These are phyloP conservation scores for Macrochelys suwanniensis DNA, from an alignment of 2,797 vertebrate genomes.

Conservation along the genomic window DNA sequence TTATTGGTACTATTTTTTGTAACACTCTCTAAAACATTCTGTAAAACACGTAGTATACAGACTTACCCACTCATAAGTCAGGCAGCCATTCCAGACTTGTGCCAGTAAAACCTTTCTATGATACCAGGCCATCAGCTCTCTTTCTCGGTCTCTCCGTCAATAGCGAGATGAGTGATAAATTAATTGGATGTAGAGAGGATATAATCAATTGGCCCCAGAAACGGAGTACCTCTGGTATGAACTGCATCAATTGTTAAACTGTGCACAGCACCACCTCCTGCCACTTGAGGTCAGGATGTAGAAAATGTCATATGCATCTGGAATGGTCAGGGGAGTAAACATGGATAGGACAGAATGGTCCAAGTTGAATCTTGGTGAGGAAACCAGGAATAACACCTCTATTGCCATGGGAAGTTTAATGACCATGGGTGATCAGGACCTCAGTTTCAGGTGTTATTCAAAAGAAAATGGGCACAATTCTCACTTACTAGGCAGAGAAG, in stretches of 20 bases:
- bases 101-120: too few species aligned
- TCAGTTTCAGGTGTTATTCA: neutral
- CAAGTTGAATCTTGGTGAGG: neutral
- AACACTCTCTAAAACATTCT: neutral
- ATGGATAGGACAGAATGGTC: neutral
- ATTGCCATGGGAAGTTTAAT: neutral
- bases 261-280: neutral
- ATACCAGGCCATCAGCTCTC: fast-evolving
- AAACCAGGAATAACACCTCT: neutral
- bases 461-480: neutral
- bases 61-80: neutral
- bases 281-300: neutral
- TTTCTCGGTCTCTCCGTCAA: neutral
- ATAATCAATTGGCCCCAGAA: neutral
- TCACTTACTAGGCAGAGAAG: neutral
- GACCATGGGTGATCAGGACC: neutral
- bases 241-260: fast-evolving
- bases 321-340: neutral
- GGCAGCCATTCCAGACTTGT: neutral
- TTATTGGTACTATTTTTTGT: neutral
- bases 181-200: neutral
- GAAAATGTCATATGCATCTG: fast-evolving
- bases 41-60: neutral
- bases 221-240: neutral
- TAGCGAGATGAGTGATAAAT: neutral